phyloP scores from a whole-genome alignment of 2,888 invertebrate species.

The Agrotis exclamationis region DNA sequence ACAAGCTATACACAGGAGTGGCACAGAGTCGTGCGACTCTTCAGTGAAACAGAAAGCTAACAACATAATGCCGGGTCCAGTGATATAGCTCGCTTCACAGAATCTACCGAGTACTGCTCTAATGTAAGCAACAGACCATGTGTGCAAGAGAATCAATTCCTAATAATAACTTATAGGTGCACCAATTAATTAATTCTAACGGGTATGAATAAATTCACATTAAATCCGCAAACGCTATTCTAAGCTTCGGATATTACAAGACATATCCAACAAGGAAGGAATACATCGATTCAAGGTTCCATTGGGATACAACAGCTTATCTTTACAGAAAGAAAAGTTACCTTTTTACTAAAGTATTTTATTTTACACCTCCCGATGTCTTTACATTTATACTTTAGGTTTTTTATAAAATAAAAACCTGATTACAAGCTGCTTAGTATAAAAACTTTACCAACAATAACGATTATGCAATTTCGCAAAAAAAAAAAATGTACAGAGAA shows the following conservation, averaged over 20 bases:
- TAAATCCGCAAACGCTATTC: conserved; percentile 74
- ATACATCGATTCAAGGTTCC: conserved; percentile 72
- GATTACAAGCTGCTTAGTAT: conserved; percentile 89
- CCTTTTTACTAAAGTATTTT: conserved; percentile 85
- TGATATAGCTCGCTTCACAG: conserved; percentile 68
- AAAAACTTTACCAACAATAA: conserved; percentile 88
- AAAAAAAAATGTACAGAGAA: conserved; percentile 74
- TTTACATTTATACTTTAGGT: conserved; percentile 85
- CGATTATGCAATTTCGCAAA: conserved; percentile 87
- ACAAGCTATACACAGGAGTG: conserved; percentile 60
- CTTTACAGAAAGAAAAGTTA: conserved; percentile 81
- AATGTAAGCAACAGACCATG: conserved; percentile 70
- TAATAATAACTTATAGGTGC: conserved; percentile 81
- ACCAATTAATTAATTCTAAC: conserved; percentile 78
- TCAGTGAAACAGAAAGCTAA: conserved; percentile 36
- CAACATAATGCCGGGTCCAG: conserved; percentile 48
- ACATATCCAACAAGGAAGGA: conserved; percentile 69
- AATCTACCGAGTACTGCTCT: conserved; percentile 60
- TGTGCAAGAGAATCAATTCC: conserved; percentile 81
- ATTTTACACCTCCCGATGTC: conserved; percentile 86
- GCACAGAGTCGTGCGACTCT: conserved; percentile 26
- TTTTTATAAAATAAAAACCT: conserved; percentile 83
- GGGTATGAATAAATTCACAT: conserved; percentile 80
- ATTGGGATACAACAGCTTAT: conserved; percentile 72
- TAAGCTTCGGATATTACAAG: conserved; percentile 73